These are phyloP conservation scores for Astur gentilis DNA, from an alignment of 2,113 vertebrate genomes.

Conservation along the genomic window DNA sequence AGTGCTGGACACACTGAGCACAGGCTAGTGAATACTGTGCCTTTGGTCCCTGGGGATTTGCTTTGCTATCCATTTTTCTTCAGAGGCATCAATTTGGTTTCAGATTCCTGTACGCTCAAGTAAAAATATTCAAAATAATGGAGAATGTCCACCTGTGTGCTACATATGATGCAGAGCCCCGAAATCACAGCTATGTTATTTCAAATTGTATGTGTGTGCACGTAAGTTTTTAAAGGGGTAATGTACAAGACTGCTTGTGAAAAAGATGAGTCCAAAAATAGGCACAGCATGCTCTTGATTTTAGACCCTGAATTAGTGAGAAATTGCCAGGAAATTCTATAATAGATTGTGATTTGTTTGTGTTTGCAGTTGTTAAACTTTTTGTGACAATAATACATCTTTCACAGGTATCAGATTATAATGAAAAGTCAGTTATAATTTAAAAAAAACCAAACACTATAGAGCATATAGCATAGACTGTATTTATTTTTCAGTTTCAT, in stretches of 20 bases:
- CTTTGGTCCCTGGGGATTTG: neutral
- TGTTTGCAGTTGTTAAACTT: neutral
- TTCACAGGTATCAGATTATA: neutral
- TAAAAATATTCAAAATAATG: neutral
- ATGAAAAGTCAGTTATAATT: neutral
- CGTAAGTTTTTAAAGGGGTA: neutral
- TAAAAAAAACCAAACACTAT: neutral
- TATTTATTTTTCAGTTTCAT: neutral
- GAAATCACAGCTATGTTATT: neutral
- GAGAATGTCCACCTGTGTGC: neutral
- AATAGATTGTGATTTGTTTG: neutral
- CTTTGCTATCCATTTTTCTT: neutral
- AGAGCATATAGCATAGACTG: neutral
- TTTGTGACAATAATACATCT: neutral
- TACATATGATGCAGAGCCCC: accelerated
- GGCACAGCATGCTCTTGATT: neutral
- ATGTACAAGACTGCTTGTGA: neutral
- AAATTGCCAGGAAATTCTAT: neutral
- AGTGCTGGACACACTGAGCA: neutral
- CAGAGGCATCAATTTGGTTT: neutral
- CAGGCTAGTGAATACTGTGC: neutral
- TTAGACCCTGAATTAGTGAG: neutral
- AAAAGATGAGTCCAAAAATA: neutral
- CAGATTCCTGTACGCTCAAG: neutral
- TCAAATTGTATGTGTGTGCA: neutral